Conservation (phyloP, 2,797 vertebrate genomes). For the Enteromius anoplus region DNA sequence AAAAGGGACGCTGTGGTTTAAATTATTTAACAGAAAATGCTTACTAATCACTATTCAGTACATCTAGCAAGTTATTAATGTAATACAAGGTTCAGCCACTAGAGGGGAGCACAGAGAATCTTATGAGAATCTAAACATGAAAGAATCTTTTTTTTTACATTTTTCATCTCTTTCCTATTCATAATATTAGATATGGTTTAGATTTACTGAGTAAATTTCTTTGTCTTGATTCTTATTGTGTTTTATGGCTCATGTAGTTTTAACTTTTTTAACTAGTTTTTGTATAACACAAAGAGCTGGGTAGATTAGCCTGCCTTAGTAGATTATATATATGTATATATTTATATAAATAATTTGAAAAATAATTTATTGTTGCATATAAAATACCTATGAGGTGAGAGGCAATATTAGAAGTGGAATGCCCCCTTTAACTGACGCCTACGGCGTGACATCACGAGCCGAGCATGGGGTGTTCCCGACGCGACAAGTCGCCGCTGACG, state of each 20-base stretch:
- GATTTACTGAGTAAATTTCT: too few relatives aligned
- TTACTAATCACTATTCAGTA: background rate
- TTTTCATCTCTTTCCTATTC: too few relatives aligned
- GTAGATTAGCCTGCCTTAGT: background rate
- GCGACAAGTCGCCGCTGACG: slow-evolving; percentile 35
- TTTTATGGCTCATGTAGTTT: too few relatives aligned
- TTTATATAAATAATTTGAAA: background rate
- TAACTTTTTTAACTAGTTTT: too few relatives aligned
- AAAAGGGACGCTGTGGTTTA: background rate
- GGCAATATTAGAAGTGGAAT: background rate
- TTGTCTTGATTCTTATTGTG: too few relatives aligned
- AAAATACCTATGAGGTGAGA: background rate
- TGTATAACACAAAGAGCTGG: background rate
- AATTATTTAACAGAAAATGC: background rate
- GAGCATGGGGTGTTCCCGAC: slow-evolving; percentile 18
- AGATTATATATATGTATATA: too few relatives aligned
- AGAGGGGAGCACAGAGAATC: background rate
- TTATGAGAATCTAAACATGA: background rate
- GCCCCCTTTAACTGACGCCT: background rate
- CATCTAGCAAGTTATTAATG: background rate
- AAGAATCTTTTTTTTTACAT: background rate
- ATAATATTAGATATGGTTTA: too few relatives aligned
- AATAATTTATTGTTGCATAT: background rate
- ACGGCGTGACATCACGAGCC: slow-evolving; percentile 15
- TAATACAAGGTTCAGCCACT: background rate